A percentile compares a stretch with the other conserved stretches of the same genome.
phyloP scores from a whole-genome alignment of 2,797 vertebrate genomes.

The Hoplostethus atlanticus region DNA sequence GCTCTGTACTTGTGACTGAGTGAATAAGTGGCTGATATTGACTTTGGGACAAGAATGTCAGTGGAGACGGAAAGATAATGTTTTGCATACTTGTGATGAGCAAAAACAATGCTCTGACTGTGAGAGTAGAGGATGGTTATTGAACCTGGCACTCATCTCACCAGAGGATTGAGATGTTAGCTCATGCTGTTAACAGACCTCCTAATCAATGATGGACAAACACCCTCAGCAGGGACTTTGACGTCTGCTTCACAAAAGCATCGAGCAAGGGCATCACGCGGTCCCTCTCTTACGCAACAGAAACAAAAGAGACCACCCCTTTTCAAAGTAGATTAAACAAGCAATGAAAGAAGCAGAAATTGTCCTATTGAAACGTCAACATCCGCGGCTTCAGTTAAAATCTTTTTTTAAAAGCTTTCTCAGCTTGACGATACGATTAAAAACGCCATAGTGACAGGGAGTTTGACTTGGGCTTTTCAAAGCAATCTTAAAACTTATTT shows the following conservation, averaged over 20 bases:
- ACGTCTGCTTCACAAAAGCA: slow-evolving; percentile 37
- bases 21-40: slow-evolving; percentile 77
- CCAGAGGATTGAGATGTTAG: slow-evolving; percentile 63
- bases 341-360: slow-evolving; percentile 28
- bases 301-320: slow-evolving; percentile 34
- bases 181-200: slow-evolving; percentile 65
- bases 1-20: slow-evolving; percentile 49
- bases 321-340: slow-evolving; percentile 33
- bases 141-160: slow-evolving; percentile 64
- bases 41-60: slow-evolving; percentile 72
- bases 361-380: slow-evolving; percentile 20
- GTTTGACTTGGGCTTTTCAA: slow-evolving; percentile 38
- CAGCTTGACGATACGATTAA: slow-evolving; percentile 24
- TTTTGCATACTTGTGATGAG: slow-evolving; percentile 64
- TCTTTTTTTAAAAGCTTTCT: slow-evolving; percentile 2
- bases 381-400: slow-evolving; percentile 23
- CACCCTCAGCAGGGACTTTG: slow-evolving; percentile 48
- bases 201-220: slow-evolving; percentile 75
- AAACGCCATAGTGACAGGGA: not conserved
- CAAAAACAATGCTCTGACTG: slow-evolving; percentile 40
- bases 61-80: slow-evolving; percentile 65
- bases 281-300: slow-evolving; percentile 24
- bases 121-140: slow-evolving; percentile 64
- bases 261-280: slow-evolving; percentile 28
- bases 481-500: slow-evolving; percentile 28